These are phyloP conservation scores for Mohoua ochrocephala DNA, from an alignment of 2,113 vertebrate genomes.

Conservation along the genomic window DNA sequence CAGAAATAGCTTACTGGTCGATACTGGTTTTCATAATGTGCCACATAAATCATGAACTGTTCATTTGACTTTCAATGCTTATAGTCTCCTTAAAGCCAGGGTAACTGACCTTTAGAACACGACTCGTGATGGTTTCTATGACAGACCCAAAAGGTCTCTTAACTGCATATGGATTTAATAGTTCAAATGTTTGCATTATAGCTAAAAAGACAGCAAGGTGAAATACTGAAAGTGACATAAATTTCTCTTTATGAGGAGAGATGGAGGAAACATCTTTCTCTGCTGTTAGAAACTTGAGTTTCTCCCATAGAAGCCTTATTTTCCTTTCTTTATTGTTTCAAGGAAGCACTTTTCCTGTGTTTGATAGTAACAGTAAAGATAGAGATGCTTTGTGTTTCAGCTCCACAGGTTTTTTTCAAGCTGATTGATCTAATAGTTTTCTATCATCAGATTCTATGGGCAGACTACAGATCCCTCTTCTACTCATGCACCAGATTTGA, in stretches of 20 bases:
- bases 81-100: neutral
- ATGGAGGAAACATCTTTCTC: neutral
- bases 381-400: neutral
- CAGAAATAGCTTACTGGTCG: neutral
- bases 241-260: neutral
- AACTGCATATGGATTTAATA: neutral
- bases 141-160: neutral
- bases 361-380: neutral
- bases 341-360: neutral
- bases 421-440: neutral
- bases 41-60: neutral
- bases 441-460: neutral
- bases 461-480: neutral
- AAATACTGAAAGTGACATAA: neutral
- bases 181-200: neutral
- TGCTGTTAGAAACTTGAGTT: neutral
- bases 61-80: neutral
- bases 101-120: neutral
- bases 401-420: neutral
- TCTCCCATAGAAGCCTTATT: neutral
- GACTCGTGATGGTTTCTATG: neutral
- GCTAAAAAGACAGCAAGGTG: neutral
- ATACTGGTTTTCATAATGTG: neutral
- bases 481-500: neutral
- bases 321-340: neutral